Percentiles rank a stretch among this genome's conserved stretches.
phyloP scores from a whole-genome alignment of 2,888 invertebrate genomes.

The Cephus nigrinus region DNA sequence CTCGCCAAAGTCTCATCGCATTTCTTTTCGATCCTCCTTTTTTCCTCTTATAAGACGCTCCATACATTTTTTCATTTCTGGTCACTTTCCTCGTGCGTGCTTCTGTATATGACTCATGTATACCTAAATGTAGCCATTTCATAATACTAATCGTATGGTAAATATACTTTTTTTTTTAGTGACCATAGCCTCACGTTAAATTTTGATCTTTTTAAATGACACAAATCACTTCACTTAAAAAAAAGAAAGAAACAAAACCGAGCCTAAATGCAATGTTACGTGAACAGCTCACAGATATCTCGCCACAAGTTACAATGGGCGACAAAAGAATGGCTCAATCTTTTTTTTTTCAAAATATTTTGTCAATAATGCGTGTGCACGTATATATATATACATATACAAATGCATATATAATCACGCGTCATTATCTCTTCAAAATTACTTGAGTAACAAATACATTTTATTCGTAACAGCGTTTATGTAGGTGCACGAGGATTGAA shows the following conservation, averaged over 20 bases:
- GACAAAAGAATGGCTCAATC: background rate
- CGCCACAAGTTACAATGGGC: background rate
- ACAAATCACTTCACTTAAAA: background rate
- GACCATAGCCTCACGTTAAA: no score
- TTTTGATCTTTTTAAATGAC: background rate
- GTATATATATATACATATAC: background rate
- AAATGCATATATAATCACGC: background rate
- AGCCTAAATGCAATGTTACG: background rate
- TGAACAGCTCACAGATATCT: background rate
- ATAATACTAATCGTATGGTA: background rate
- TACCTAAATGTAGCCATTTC: background rate
- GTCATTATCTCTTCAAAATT: background rate
- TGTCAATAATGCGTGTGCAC: background rate
- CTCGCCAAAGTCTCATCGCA: background rate
- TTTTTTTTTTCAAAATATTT: background rate
- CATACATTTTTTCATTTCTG: background rate
- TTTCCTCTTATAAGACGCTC: background rate
- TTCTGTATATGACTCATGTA: background rate
- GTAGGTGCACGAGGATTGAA: background rate
- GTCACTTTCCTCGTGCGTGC: background rate
- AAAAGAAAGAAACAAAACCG: background rate
- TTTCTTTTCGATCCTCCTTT: background rate
- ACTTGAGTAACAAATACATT: background rate
- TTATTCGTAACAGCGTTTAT: background rate
- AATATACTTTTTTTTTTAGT: background rate